Conservation (phyloP, 2,888 invertebrate genomes). For the Chymomyza procnemis region DNA sequence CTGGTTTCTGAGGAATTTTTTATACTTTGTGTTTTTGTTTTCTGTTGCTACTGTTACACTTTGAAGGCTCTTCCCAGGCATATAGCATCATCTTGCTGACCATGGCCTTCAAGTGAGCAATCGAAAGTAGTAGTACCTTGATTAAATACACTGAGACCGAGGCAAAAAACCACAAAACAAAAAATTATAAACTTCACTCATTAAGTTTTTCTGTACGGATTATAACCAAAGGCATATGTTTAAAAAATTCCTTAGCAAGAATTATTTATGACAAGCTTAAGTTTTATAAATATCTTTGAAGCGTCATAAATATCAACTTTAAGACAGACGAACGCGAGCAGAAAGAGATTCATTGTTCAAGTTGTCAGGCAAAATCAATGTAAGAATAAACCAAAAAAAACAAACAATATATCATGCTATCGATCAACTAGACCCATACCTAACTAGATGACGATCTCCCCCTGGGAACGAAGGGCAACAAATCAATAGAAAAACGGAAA, state of each 20-base stretch:
- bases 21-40: slow-evolving; percentile 20
- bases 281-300: slow-evolving; percentile 52
- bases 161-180: background rate
- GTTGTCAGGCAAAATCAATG: slow-evolving; percentile 21
- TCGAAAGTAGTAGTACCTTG: slow-evolving; percentile 10
- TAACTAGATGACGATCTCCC: background rate
- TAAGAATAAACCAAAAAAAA: background rate
- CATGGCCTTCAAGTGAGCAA: slow-evolving; percentile 30
- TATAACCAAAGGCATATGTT: slow-evolving; percentile 44
- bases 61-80: slow-evolving; percentile 31
- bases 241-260: slow-evolving; percentile 44
- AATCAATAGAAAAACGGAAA: background rate
- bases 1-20: slow-evolving; percentile 34
- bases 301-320: slow-evolving; percentile 37
- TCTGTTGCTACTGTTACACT: slow-evolving; percentile 14
- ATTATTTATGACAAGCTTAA: slow-evolving; percentile 40
- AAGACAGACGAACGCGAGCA: slow-evolving; percentile 3
- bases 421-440: background rate
- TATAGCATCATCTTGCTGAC: background rate
- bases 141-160: background rate
- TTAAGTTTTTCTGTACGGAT: slow-evolving; percentile 11
- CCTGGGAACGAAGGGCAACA: background rate
- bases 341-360: slow-evolving; percentile 56
- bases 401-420: background rate
- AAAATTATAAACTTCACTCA: background rate